phyloP scores from a whole-genome alignment of 2,113 vertebrate species.

The Scolopax mira region DNA sequence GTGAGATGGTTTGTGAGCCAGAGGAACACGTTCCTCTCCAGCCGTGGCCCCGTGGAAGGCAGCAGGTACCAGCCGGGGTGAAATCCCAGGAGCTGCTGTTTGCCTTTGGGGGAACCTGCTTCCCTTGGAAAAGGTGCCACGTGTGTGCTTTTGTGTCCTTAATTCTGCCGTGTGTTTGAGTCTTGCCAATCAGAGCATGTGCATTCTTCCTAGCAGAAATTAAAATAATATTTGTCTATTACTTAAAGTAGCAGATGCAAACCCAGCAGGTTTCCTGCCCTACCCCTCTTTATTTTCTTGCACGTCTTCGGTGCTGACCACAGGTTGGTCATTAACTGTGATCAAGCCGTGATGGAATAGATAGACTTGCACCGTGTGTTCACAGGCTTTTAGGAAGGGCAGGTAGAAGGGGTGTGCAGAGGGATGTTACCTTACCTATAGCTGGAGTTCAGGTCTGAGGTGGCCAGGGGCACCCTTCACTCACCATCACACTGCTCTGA shows the following conservation, averaged over 20 bases:
- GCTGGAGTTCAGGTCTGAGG: background rate
- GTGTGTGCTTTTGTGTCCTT: background rate
- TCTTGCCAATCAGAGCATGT: background rate
- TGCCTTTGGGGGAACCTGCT: background rate
- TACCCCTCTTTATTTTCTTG: background rate
- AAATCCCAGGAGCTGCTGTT: background rate
- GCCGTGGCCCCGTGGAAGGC: rapidly evolving
- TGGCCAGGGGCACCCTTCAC: background rate
- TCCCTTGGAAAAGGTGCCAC: rapidly evolving
- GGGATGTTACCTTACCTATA: background rate
- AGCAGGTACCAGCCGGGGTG: background rate
- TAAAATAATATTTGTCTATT: background rate
- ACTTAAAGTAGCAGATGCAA: background rate
- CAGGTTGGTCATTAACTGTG: background rate
- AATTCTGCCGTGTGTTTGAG: background rate
- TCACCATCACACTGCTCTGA: background rate
- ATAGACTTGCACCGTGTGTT: background rate
- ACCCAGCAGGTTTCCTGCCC: background rate
- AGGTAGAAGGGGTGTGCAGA: background rate
- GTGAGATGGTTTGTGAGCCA: background rate
- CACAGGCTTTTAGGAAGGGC: background rate
- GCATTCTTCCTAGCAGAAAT: background rate
- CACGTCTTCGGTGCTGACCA: background rate
- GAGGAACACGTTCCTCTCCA: background rate
- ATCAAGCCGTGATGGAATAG: background rate